These are phyloP conservation scores for Xiphorhynchus erythropygius DNA, from an alignment of 2,797 vertebrate species.

Conservation along the genomic window DNA sequence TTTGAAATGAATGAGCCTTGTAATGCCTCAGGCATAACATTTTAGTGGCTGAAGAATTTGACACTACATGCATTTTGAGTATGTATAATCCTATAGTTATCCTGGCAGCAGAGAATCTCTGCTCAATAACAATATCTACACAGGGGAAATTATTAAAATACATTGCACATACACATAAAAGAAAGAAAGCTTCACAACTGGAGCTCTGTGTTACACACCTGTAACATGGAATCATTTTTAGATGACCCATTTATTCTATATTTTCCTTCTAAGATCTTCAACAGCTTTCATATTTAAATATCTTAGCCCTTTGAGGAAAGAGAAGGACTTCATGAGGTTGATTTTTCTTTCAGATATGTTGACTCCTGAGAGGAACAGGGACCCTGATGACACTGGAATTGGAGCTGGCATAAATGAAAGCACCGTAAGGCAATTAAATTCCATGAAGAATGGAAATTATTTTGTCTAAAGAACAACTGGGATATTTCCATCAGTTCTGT, in stretches of 20 bases:
- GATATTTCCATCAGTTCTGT: background rate
- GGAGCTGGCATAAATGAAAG: background rate
- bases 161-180: background rate
- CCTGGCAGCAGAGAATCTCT: background rate
- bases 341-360: background rate
- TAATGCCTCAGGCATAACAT: conserved; percentile 59
- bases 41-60: conserved; percentile 54
- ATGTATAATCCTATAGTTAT: conserved; percentile 27
- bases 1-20: conserved; percentile 67
- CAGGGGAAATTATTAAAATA: background rate
- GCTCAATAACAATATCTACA: background rate
- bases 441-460: background rate
- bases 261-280: background rate
- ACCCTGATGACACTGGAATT: background rate
- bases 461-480: background rate
- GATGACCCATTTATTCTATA: background rate
- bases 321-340: background rate
- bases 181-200: background rate
- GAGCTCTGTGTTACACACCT: background rate
- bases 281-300: background rate
- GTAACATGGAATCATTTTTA: background rate
- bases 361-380: background rate
- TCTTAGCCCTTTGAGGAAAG: background rate
- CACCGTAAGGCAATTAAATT: background rate
- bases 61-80: conserved; percentile 24